phyloP scores from a whole-genome alignment of 2,888 invertebrate genomes.

The Ophion ellenae region DNA sequence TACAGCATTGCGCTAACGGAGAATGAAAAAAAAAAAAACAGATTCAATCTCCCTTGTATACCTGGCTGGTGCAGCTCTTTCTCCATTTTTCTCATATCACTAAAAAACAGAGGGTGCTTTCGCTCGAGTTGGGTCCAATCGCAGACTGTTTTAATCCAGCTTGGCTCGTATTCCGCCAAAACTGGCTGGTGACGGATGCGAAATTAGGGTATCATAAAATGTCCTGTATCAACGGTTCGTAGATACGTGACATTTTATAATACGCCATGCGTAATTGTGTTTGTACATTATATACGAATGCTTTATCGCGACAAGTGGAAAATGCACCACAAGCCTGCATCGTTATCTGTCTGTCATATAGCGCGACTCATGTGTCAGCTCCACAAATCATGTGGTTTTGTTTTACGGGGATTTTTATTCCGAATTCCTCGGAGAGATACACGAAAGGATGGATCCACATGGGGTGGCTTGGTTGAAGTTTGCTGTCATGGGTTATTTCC shows the following conservation, averaged over 20 bases:
- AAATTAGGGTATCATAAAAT: slow-evolving; percentile 7
- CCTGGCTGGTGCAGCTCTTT: not conserved
- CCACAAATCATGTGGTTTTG: not conserved
- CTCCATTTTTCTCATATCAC: not conserved
- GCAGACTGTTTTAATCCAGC: not conserved
- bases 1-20: slow-evolving; percentile 11
- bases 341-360: not conserved
- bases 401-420: not conserved
- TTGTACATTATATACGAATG: not conserved
- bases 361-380: not conserved
- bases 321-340: slow-evolving; percentile 10
- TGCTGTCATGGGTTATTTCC: too few relatives aligned
- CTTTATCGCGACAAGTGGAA: not conserved
- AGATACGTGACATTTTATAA: slow-evolving; percentile 4
- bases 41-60: slow-evolving; percentile 25
- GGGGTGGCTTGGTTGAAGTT: not conserved
- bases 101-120: not conserved
- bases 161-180: not conserved
- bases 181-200: slow-evolving; percentile 1
- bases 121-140: not conserved
- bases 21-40: slow-evolving; percentile 30
- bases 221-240: slow-evolving; percentile 52
- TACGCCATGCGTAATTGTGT: not conserved
- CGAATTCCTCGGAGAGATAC: not conserved
- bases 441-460: not conserved